These are phyloP conservation scores for Lerema accius DNA, from an alignment of 1,140 invertebrate genomes.

Conservation along the genomic window DNA sequence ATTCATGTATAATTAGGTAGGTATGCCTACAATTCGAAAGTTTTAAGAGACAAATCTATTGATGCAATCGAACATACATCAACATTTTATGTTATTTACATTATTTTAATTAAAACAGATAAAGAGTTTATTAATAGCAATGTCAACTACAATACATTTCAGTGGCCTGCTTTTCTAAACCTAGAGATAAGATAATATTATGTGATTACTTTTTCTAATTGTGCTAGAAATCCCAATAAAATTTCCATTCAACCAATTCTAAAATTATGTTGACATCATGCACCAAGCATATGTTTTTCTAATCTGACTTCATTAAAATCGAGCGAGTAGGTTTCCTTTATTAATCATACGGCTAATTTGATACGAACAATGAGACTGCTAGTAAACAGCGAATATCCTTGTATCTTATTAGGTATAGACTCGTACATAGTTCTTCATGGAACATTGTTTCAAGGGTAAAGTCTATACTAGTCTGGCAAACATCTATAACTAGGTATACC, in stretches of 20 bases:
- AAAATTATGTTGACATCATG: background rate
- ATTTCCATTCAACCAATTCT: background rate
- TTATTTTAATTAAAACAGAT: too few relatives aligned
- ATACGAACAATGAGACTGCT: conserved; percentile 58
- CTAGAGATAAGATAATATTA: conserved; percentile 28
- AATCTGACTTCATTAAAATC: background rate
- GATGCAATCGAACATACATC: too few relatives aligned
- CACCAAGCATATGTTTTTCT: background rate
- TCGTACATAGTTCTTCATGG: conserved; percentile 26
- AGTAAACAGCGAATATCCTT: conserved; percentile 37
- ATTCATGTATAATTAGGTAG: too few relatives aligned
- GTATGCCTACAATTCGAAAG: too few relatives aligned
- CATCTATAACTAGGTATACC: too few relatives aligned
- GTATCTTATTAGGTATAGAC: background rate
- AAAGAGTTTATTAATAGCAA: conserved; percentile 21
- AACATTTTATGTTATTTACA: too few relatives aligned
- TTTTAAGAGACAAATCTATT: too few relatives aligned
- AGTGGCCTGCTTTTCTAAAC: conserved; percentile 5
- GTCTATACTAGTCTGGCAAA: too few relatives aligned
- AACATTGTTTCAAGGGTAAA: conserved; percentile 51
- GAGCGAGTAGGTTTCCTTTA: conserved; percentile 56
- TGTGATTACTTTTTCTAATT: conserved; percentile 8
- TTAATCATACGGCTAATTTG: conserved; percentile 71
- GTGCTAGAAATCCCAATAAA: background rate
- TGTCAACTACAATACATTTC: conserved; percentile 7